A percentile compares a stretch with the other conserved stretches of the same genome.
phyloP scores from a whole-genome alignment of 2,113 vertebrate species.

The Cyprinodon tularosa region DNA sequence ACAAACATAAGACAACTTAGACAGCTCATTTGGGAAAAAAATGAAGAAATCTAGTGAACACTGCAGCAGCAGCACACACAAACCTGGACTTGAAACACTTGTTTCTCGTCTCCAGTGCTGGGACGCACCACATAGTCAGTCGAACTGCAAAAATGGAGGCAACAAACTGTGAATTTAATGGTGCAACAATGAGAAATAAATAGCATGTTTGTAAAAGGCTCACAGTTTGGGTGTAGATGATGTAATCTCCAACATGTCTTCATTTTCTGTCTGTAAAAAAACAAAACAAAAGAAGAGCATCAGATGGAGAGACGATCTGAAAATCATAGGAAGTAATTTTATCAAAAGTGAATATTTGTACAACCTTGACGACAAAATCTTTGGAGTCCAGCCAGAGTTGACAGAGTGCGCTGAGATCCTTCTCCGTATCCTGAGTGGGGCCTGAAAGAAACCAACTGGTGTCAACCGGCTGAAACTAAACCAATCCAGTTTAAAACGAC shows the following conservation, averaged over 20 bases:
- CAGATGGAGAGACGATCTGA: neutral
- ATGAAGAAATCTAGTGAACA: neutral
- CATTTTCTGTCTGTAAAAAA: constrained; percentile 83
- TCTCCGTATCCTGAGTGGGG: constrained; percentile 89
- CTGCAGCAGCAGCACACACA: constrained; percentile 34
- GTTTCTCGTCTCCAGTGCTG: constrained; percentile 96
- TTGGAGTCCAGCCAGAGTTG: constrained; percentile 97
- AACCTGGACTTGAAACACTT: constrained; percentile 97
- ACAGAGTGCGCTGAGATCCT: constrained; percentile 91
- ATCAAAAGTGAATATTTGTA: neutral
- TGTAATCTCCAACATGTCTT: constrained; percentile 86
- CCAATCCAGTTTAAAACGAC: neutral
- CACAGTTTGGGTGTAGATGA: constrained; percentile 90
- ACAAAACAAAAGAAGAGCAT: constrained; percentile 22
- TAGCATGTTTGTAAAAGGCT: constrained; percentile 64
- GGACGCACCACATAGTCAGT: constrained; percentile 97
- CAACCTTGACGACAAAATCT: constrained; percentile 94
- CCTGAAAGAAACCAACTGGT: constrained; percentile 69
- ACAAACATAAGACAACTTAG: neutral
- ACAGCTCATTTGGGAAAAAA: neutral
- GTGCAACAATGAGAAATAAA: neutral
- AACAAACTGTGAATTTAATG: neutral
- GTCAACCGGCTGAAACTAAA: neutral
- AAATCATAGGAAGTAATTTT: neutral
- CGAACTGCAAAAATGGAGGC: constrained; percentile 79